phyloP scores from a whole-genome alignment of 2,113 vertebrate species.

The Procavia capensis region DNA sequence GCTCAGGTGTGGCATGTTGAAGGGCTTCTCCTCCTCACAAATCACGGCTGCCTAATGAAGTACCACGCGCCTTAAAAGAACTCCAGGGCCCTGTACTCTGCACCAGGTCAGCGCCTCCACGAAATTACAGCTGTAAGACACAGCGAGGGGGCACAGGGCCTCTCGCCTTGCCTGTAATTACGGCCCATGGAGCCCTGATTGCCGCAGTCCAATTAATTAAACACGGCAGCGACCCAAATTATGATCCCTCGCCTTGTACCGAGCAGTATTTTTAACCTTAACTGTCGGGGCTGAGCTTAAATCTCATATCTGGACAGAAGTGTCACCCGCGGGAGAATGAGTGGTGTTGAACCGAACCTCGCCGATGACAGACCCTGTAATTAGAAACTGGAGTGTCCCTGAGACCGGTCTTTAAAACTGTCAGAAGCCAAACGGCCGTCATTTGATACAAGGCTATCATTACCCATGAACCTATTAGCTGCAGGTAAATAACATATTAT shows the following conservation, averaged over 20 bases:
- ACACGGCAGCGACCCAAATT: slow-evolving; percentile 89
- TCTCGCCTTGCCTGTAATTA: slow-evolving; percentile 87
- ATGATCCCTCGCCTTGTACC: slow-evolving; percentile 85
- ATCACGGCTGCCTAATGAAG: slow-evolving; percentile 50
- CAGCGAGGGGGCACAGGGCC: slow-evolving; percentile 59
- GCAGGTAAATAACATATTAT: slow-evolving; percentile 90
- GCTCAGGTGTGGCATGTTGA: not conserved
- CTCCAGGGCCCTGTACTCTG: slow-evolving; percentile 19
- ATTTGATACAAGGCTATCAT: slow-evolving; percentile 87
- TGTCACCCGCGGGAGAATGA: slow-evolving; percentile 87
- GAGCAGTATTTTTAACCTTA: slow-evolving; percentile 89
- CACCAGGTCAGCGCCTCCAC: slow-evolving; percentile 69
- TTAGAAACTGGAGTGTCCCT: slow-evolving; percentile 88
- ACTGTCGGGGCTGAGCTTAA: slow-evolving; percentile 86
- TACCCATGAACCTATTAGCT: slow-evolving; percentile 86
- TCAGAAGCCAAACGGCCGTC: slow-evolving; percentile 86
- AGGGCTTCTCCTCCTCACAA: slow-evolving; percentile 20
- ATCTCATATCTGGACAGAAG: slow-evolving; percentile 88
- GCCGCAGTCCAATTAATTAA: slow-evolving; percentile 92
- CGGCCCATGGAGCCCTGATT: slow-evolving; percentile 85
- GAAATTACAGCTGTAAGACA: slow-evolving; percentile 66
- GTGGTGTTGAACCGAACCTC: slow-evolving; percentile 84
- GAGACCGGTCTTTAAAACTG: slow-evolving; percentile 88
- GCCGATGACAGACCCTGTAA: slow-evolving; percentile 86
- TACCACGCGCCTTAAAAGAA: not conserved